These are phyloP conservation scores for Diachrysia chrysitis DNA, from an alignment of 2,888 invertebrate species.

Conservation along the genomic window DNA sequence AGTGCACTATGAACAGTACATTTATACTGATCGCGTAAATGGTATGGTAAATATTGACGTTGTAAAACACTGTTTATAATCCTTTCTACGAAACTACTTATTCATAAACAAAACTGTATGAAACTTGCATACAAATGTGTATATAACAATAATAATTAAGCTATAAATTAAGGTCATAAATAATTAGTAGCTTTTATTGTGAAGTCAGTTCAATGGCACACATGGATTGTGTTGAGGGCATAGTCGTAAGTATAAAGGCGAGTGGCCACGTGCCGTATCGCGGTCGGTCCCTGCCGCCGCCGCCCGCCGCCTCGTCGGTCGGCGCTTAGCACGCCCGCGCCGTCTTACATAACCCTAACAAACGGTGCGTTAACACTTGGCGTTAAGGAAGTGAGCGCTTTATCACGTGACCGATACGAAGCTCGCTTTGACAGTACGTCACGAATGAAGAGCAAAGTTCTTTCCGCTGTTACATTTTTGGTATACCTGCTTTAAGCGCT, in stretches of 20 bases:
- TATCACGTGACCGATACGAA: constrained; percentile 50
- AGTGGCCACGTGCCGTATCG: constrained; percentile 66
- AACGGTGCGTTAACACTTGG: constrained; percentile 53
- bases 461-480: neutral
- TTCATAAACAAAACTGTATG: neutral
- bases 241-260: constrained; percentile 19
- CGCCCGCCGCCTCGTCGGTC: neutral
- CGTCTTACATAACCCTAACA: constrained; percentile 57
- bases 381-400: constrained; percentile 57
- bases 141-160: constrained; percentile 36
- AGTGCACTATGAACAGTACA: too few relatives aligned
- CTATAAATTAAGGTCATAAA: constrained; percentile 32
- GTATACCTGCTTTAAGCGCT: neutral
- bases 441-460: neutral
- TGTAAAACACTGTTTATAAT: neutral
- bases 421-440: constrained; percentile 20
- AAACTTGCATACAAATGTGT: constrained; percentile 40
- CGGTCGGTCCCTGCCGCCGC: constrained; percentile 24
- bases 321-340: constrained; percentile 61
- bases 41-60: neutral
- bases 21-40: too few relatives aligned
- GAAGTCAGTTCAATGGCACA: constrained; percentile 59
- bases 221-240: constrained; percentile 49
- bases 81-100: neutral
- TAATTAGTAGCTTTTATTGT: constrained; percentile 31